Base-by-base conservation (phyloP, 2,888 invertebrate genomes). In the Mystacides longicornis region DNA sequence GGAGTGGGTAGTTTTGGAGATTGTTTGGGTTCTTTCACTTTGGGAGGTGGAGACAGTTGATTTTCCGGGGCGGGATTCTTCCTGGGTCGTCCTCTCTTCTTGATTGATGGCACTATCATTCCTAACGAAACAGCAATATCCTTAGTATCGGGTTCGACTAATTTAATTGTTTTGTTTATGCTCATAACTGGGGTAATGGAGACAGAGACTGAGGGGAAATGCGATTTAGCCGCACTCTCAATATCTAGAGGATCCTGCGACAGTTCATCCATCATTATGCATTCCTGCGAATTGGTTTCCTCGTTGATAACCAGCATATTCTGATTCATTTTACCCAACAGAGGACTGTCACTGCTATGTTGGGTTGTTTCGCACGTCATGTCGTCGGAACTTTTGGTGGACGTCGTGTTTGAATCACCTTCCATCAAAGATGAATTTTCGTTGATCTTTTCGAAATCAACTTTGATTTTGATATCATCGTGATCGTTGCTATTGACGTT, bases 161-260 rank as follows among this genome's bases (percentile, higher is more conserved):
- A 48, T 3, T 58, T 52, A 43, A 60, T 52, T 14, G 49, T 57
- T 45, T 49, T 55, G 7, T 62, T 56, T 46, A 58, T 46, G 51
- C 52, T 57, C 16, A 46, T 54, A 16, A 53, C 19, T n/a, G 45
- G 49, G 1, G 43, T 14, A 11, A 27, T 52, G 3, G 53, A 51
- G 3, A 60, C 45, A 20, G 62, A 58, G 48, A 59, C 59, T 9
- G 60, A 57, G 14, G 57, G 59, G 51, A 59, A 60, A 16, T 60
- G 62, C 22, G 59, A 33, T 54, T 56, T 62, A 16, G 55, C 46
- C 67, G 67, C 48, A 49, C 64, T 64, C 14, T 67, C 69, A 18
- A 74, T 71, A 64, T 75, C 76, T 42, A 77, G 64, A n/a, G 77
- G 77, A 66, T 77, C 77, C 57, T 72, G 74, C 9, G 74, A 72